Evolutionary conservation across 2,888 invertebrate species (phyloP).

Genomic region (Frankliniella intonsa): DNA sequence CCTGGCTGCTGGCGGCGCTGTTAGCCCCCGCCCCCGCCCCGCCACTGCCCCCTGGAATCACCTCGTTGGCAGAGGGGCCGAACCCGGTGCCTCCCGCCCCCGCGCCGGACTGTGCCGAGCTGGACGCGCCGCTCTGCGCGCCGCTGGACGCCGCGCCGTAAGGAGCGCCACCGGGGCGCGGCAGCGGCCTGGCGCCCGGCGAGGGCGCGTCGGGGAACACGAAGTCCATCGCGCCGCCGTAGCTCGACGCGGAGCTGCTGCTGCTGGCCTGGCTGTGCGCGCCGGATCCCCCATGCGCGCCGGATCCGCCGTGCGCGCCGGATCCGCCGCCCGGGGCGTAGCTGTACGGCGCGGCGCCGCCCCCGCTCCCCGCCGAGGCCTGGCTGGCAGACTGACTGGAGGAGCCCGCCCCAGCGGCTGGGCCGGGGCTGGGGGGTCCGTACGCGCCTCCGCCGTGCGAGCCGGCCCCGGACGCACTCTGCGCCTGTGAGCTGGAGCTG

Average conservation of each 20-base stretch:
- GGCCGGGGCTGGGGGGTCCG: too few species aligned
- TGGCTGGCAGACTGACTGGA: not conserved
- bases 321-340: not conserved
- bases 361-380: not conserved
- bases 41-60: not conserved
- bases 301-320: not conserved
- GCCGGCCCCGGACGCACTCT: not conserved
- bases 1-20: slow-evolving; percentile 1
- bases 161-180: not conserved
- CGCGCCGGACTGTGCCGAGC: not conserved
- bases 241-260: not conserved
- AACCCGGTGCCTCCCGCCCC: not conserved
- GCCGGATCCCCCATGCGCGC: not conserved
- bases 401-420: not conserved
- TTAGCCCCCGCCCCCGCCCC: not conserved
- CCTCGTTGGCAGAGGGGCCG: not conserved
- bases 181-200: not conserved
- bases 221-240: not conserved
- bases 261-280: not conserved
- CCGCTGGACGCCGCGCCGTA: not conserved
- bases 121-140: not conserved
- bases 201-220: not conserved
- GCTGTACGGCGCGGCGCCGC: not conserved
- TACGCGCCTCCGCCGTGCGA: not conserved
- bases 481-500: not conserved